Percentiles rank a stretch among this genome's conserved stretches.
Conservation (phyloP, 2,797 vertebrate species). For the Girardinus metallicus region DNA sequence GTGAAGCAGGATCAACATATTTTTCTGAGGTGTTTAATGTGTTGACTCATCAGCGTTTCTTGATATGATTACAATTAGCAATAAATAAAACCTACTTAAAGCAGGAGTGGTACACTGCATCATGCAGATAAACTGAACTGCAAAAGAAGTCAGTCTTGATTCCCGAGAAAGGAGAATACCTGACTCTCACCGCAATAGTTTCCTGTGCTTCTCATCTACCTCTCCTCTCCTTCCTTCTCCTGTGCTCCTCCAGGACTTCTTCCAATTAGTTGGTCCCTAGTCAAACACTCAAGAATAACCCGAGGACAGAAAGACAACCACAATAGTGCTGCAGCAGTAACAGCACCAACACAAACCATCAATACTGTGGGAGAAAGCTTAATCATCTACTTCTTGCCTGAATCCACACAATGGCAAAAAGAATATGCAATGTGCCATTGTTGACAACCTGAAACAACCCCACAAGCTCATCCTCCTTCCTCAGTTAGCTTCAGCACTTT, state of each 20-base stretch:
- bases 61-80: neutral
- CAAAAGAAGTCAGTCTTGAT: constrained; percentile 26
- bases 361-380: constrained; percentile 68
- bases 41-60: neutral
- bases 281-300: constrained; percentile 76
- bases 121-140: constrained; percentile 11
- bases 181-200: constrained; percentile 42
- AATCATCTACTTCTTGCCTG: constrained; percentile 58
- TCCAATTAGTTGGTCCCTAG: constrained; percentile 80
- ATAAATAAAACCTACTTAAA: neutral
- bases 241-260: constrained; percentile 75
- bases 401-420: constrained; percentile 50
- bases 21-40: neutral
- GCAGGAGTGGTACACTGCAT: neutral
- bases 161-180: constrained; percentile 37
- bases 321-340: constrained; percentile 65
- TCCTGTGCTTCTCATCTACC: constrained; percentile 34
- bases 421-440: constrained; percentile 37
- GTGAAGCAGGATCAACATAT: neutral
- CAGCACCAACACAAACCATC: constrained; percentile 59
- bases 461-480: constrained; percentile 30
- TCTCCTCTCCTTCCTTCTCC: constrained; percentile 45
- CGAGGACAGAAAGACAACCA: constrained; percentile 63
- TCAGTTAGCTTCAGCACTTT: constrained; percentile 42
- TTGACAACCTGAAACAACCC: constrained; percentile 52